These are phyloP conservation scores for Diadegma fenestrale DNA, from an alignment of 2,888 invertebrate genomes.

Conservation along the genomic window DNA sequence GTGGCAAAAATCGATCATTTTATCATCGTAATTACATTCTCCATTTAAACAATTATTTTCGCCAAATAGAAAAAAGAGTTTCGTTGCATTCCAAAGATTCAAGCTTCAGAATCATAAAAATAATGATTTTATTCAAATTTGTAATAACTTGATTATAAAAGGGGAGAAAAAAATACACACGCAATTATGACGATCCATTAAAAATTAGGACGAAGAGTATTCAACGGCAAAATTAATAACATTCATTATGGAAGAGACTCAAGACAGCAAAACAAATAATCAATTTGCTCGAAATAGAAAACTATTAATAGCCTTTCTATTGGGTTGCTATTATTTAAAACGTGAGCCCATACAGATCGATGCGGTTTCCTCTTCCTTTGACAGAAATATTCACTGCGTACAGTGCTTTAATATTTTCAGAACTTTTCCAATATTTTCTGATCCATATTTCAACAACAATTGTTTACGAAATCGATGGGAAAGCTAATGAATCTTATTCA, in stretches of 20 bases:
- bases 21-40: too few species aligned
- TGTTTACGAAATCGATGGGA: background rate
- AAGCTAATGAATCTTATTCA: background rate
- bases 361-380: conserved; percentile 1
- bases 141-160: background rate
- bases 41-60: too few species aligned
- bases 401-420: background rate
- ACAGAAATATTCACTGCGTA: background rate
- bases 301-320: conserved; percentile 5
- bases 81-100: too few species aligned
- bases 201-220: background rate
- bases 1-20: too few species aligned
- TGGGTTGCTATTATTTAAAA: conserved; percentile 1
- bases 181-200: background rate
- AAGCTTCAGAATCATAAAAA: too few species aligned
- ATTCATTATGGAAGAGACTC: background rate
- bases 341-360: background rate
- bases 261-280: background rate
- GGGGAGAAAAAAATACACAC: too few species aligned
- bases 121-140: too few species aligned
- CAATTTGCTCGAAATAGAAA: conserved; percentile 2
- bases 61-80: too few species aligned
- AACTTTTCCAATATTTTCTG: background rate
- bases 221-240: background rate
- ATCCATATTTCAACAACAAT: background rate